These are phyloP conservation scores for Cloeon dipterum DNA, from an alignment of 2,888 invertebrate genomes.

Conservation along the genomic window DNA sequence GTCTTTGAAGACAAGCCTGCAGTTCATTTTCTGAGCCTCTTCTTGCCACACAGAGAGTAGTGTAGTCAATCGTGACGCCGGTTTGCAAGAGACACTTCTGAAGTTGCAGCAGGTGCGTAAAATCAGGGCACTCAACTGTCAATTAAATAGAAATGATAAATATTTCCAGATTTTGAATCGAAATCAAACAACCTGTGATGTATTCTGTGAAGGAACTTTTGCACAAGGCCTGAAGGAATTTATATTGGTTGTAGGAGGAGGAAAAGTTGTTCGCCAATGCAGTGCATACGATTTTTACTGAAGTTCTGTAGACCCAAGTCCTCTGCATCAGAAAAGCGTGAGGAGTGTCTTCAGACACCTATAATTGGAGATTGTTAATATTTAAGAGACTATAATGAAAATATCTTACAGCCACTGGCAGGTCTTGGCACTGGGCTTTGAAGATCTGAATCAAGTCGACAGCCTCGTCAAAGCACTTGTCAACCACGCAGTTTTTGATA, in stretches of 20 bases:
- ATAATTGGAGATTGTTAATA: not conserved
- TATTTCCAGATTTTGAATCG: not conserved
- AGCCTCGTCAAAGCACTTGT: not conserved
- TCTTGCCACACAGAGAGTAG: not conserved
- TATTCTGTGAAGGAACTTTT: conserved; percentile 11
- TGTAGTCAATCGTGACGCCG: not conserved
- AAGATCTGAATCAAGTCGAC: not conserved
- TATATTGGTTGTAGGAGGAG: conserved; percentile 36
- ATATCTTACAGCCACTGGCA: not conserved
- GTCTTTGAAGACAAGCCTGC: conserved; percentile 26
- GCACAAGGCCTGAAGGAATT: conserved; percentile 26
- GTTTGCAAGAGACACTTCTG: conserved; percentile 1
- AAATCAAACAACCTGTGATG: not conserved
- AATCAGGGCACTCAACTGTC: conserved; percentile 1
- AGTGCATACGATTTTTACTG: conserved; percentile 32
- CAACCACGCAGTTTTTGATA: not conserved
- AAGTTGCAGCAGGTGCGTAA: not conserved
- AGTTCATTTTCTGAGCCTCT: conserved; percentile 17
- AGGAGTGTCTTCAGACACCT: not conserved
- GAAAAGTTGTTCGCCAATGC: conserved; percentile 34
- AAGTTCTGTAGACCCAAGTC: conserved; percentile 28
- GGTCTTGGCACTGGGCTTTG: not conserved
- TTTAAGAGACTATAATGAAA: not conserved
- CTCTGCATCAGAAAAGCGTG: conserved; percentile 18
- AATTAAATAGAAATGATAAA: not conserved